Evolutionary conservation across 2,888 invertebrate genomes (phyloP).

Genomic region (Anaspis maculata): DNA sequence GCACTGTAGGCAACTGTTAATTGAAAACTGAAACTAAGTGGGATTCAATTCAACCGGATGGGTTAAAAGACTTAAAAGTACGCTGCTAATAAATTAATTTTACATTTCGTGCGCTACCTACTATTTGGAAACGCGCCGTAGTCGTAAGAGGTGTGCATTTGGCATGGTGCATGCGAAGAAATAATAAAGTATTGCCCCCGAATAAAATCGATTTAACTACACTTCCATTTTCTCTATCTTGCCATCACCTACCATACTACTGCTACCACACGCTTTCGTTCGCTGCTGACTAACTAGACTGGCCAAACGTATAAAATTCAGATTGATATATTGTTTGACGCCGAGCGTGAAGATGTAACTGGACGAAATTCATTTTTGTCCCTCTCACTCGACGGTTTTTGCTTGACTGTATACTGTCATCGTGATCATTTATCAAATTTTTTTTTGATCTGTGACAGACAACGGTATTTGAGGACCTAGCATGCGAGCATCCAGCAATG

Average conservation of each 20-base stretch:
- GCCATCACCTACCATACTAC: no score
- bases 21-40: no score
- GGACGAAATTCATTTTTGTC: slow-evolving; percentile 5
- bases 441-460: slow-evolving; percentile 3
- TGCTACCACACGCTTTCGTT: no score
- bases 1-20: no score
- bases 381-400: slow-evolving; percentile 2
- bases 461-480: no score
- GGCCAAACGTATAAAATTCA: no score
- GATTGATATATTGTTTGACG: slow-evolving; percentile 3
- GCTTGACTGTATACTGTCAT: slow-evolving; percentile 5
- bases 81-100: slow-evolving; percentile 10
- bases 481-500: no score
- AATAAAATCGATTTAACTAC: slow-evolving; percentile 21
- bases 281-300: no score
- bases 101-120: slow-evolving; percentile 12
- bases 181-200: slow-evolving; percentile 22
- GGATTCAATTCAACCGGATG: no score
- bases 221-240: slow-evolving; percentile 17
- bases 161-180: slow-evolving; percentile 21
- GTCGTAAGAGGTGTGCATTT: slow-evolving; percentile 22
- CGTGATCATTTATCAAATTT: slow-evolving; percentile 6
- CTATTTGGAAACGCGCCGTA: slow-evolving; percentile 13
- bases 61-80: no score
- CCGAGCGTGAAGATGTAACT: no score